Base-by-base conservation (phyloP, 2,797 vertebrate species). In the Anolis apletophallus region DNA sequence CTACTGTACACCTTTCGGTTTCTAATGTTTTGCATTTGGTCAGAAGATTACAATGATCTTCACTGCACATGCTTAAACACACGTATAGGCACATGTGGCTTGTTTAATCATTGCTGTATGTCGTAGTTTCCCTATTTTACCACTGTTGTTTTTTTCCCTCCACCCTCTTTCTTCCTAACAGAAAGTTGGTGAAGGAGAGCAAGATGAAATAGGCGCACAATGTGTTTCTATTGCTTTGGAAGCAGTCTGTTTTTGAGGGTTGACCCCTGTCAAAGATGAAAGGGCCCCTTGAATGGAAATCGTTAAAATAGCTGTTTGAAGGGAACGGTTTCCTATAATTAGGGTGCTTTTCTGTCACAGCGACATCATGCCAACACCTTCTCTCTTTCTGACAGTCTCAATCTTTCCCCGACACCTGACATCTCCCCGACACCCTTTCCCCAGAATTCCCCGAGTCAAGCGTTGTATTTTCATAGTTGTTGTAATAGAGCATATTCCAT, bases 81-180 rank as follows among this genome's bases (percentile, higher is more conserved):
- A 36, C 23, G 0, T 0, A 0, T 23, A 23, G 16, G 1, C 2
- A 3, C 32, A 5, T 1, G 32, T 67, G 29, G 50, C n/a, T 68
- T 10, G 0, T 76, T 54, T 3, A 7, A 54, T 9, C 7, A 36
- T 54, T 77, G 46, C 46, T 7, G 5, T 46, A 46, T 46, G 40
- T 40, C 14, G 21, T 73, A 3, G 34, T 71, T 34, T 71, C 34
- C 16, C 17, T 36, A 36, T 34, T 71, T 71, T 71, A 32, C 64
- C 68, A 36, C 6, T 34, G 5, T 14, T 69, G n/a, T 17, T 71
- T 34, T 2, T 16, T 34, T 19, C 21, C 69, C 34, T 17, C 13
- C 9, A 26, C 29, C 23, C 7, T 36, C 36, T 34, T 72, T 40
- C 11, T 19, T 72, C 19, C 6, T 36, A 36, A 36, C 69, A 72